phyloP scores from a whole-genome alignment of 2,888 invertebrate genomes.

The Temnothorax ravouxi region DNA sequence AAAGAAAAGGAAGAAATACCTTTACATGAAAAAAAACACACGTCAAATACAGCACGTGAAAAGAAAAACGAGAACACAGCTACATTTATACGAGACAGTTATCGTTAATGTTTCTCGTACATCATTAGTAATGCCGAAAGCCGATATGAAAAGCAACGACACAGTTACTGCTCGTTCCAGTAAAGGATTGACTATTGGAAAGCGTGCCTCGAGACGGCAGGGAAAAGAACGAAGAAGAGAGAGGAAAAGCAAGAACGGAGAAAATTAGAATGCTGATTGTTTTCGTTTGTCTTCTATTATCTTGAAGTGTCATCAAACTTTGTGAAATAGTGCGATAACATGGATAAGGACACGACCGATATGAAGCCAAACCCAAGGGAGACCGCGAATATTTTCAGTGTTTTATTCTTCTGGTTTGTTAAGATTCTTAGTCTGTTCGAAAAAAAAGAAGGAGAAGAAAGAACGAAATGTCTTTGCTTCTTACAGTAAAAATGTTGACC shows the following conservation, averaged over 20 bases:
- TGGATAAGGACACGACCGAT: constrained; percentile 66
- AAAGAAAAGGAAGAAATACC: not conserved
- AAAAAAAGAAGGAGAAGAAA: not conserved
- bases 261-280: not conserved
- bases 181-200: not conserved
- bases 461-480: not conserved
- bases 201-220: not conserved
- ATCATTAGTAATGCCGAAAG: constrained; percentile 26
- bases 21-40: not conserved
- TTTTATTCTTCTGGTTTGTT: constrained; percentile 76
- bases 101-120: not conserved
- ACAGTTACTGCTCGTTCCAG: constrained; percentile 3
- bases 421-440: not conserved
- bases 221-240: not conserved
- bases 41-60: not conserved
- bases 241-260: not conserved
- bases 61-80: not conserved
- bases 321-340: not conserved
- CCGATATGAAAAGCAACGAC: constrained; percentile 20
- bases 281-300: not conserved
- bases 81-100: not conserved
- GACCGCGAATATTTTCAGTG: constrained; percentile 72
- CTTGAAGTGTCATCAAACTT: not conserved
- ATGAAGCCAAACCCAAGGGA: constrained; percentile 71
- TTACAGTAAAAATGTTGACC: not conserved